These are phyloP conservation scores for Vanacampus margaritifer DNA, from an alignment of 2,113 vertebrate genomes.

Conservation along the genomic window DNA sequence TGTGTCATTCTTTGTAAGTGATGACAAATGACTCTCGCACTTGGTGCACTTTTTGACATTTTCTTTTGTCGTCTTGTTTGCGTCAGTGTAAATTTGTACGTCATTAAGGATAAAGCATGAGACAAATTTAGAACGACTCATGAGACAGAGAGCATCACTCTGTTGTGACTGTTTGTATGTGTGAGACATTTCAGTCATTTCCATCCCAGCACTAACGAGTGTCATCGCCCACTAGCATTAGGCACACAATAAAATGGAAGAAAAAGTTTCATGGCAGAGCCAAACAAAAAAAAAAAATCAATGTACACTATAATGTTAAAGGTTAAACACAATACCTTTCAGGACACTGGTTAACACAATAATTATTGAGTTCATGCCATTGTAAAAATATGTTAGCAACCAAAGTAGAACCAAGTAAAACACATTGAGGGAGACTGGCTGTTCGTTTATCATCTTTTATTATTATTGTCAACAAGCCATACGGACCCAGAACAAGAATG, in stretches of 20 bases:
- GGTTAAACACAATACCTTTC: neutral
- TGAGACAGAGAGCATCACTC: neutral
- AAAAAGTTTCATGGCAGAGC: neutral
- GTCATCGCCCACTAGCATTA: neutral
- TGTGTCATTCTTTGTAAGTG: neutral
- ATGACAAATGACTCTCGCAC: neutral
- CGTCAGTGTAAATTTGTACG: constrained; percentile 1
- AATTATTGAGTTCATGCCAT: neutral
- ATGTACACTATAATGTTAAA: neutral
- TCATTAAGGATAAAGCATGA: neutral
- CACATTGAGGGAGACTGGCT: too few species aligned
- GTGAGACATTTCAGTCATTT: neutral
- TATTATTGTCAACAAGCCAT: too few species aligned
- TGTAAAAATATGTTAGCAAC: neutral
- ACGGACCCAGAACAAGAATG: too few species aligned
- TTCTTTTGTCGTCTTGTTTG: constrained; percentile 2
- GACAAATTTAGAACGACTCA: neutral
- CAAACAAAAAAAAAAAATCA: neutral
- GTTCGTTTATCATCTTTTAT: neutral
- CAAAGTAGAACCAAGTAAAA: too few species aligned
- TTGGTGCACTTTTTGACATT: constrained; percentile 2
- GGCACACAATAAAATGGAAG: neutral
- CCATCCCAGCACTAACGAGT: neutral
- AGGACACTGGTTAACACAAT: neutral
- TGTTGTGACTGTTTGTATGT: constrained; percentile 3